Conservation (phyloP, 2,888 invertebrate species). For the Hybos culiciformis region DNA sequence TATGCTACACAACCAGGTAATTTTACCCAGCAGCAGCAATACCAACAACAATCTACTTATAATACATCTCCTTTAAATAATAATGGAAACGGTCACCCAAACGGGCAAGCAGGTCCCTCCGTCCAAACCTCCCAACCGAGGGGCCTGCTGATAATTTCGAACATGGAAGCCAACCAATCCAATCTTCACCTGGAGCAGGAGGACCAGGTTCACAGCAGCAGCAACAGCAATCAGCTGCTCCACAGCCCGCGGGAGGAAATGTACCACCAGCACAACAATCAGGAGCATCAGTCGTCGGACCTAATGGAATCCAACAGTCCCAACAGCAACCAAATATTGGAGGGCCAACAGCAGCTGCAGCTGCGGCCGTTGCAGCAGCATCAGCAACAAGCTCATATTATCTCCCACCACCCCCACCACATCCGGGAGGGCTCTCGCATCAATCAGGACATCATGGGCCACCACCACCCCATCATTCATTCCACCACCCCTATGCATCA, state of each 20-base stretch:
- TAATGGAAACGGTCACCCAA: conserved; percentile 66
- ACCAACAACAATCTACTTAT: conserved; percentile 26
- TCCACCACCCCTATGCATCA: conserved; percentile 22
- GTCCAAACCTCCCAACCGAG: conserved; percentile 75
- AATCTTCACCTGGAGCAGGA: conserved; percentile 28
- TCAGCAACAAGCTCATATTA: conserved; percentile 26
- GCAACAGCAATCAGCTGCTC: conserved; percentile 18
- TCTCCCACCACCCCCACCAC: conserved; percentile 21
- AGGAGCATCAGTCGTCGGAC: conserved; percentile 12
- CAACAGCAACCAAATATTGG: conserved; percentile 3
- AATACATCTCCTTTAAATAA: conserved; percentile 24
- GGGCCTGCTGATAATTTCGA: conserved; percentile 78
- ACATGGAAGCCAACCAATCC: conserved; percentile 45
- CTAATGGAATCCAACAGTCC: conserved; percentile 15
- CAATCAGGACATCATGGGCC: conserved; percentile 13
- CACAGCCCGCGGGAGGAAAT: conserved; percentile 1
- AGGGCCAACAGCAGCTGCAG: conserved; percentile 11
- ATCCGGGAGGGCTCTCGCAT: conserved; percentile 19
- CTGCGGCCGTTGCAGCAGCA: conserved; percentile 12
- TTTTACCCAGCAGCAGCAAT: conserved; percentile 35
- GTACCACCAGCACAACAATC: conserved; percentile 9
- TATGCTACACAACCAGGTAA: conserved; percentile 18
- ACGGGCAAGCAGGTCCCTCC: conserved; percentile 93
- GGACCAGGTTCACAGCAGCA: conserved; percentile 24
- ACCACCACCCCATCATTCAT: conserved; percentile 20